Percentiles rank a stretch among this genome's conserved stretches.
phyloP scores from a whole-genome alignment of 1,140 invertebrate genomes.

The Eciton burchellii region DNA sequence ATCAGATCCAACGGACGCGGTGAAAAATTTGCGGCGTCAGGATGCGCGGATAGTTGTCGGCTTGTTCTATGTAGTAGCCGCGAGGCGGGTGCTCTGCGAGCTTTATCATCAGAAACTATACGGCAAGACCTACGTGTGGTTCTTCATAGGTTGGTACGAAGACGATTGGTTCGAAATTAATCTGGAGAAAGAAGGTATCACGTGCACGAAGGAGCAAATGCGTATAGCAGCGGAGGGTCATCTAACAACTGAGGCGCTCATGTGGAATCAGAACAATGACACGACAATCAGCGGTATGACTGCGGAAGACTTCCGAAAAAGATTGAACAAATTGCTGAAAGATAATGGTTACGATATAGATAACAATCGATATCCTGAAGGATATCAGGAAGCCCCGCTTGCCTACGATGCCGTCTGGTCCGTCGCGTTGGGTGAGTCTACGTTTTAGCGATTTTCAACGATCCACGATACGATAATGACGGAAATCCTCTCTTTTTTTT shows the following conservation, averaged over 20 bases:
- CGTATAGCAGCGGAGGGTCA: conserved; percentile 97
- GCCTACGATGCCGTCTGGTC: conserved; percentile 99
- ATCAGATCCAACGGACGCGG: conserved; percentile 98
- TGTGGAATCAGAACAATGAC: conserved; percentile 98
- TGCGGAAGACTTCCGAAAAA: conserved; percentile 90
- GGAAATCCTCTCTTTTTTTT: not conserved
- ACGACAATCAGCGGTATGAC: conserved; percentile 97
- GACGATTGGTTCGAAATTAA: conserved; percentile 99
- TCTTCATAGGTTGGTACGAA: conserved; percentile 99
- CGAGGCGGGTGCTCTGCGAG: conserved; percentile 97
- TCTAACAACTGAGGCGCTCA: conserved; percentile 98
- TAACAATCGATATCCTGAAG: conserved; percentile 94
- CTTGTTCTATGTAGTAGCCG: conserved; percentile 98
- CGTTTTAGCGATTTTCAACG: not conserved
- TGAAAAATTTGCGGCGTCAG: conserved; percentile 96
- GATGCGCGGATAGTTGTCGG: conserved; percentile 99
- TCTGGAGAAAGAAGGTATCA: conserved; percentile 94
- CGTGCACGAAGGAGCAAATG: conserved; percentile 98
- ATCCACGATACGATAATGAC: not conserved
- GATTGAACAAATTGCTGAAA: conserved; percentile 92
- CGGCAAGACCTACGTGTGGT: conserved; percentile 99
- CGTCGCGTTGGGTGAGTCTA: conserved; percentile 92
- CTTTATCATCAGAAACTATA: conserved; percentile 98
- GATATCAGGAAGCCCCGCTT: conserved; percentile 98
- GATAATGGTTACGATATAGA: conserved; percentile 93